phyloP scores from a whole-genome alignment of 2,113 vertebrate species.

The Clinocottus analis region DNA sequence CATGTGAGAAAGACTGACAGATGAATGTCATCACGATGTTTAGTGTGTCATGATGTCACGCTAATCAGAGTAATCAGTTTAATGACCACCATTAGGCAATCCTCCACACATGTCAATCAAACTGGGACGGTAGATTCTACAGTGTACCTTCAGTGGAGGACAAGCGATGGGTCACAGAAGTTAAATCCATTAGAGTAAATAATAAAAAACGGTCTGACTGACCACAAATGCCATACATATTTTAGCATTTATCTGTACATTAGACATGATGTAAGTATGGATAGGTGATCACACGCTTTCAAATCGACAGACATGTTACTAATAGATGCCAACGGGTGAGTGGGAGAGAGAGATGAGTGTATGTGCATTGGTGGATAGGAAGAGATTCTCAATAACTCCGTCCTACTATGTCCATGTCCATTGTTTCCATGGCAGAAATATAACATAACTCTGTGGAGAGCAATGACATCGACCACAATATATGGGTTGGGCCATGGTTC shows the following conservation, averaged over 20 bases:
- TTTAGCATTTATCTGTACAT: background rate
- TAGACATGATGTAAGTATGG: background rate
- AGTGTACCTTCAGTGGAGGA: background rate
- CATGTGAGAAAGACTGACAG: conserved; percentile 9
- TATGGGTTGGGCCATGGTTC: no score
- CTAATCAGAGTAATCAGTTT: conserved; percentile 36
- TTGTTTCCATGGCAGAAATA: no score
- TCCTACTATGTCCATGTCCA: background rate
- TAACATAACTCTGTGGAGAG: no score
- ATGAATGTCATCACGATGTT: background rate
- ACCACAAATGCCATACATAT: background rate
- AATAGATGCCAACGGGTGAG: background rate
- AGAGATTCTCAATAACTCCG: background rate
- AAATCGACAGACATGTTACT: background rate
- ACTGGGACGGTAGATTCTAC: background rate
- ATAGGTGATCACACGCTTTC: background rate
- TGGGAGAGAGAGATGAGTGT: background rate
- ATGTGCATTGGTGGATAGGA: background rate
- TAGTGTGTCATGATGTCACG: conserved; percentile 7
- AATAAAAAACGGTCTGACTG: background rate
- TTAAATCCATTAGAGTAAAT: background rate
- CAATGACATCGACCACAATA: no score
- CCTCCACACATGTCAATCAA: conserved; percentile 38
- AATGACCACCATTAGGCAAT: conserved; percentile 37
- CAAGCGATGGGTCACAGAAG: background rate